These are phyloP conservation scores for Leuciscus idus DNA, from an alignment of 2,113 vertebrate species.

Conservation along the genomic window DNA sequence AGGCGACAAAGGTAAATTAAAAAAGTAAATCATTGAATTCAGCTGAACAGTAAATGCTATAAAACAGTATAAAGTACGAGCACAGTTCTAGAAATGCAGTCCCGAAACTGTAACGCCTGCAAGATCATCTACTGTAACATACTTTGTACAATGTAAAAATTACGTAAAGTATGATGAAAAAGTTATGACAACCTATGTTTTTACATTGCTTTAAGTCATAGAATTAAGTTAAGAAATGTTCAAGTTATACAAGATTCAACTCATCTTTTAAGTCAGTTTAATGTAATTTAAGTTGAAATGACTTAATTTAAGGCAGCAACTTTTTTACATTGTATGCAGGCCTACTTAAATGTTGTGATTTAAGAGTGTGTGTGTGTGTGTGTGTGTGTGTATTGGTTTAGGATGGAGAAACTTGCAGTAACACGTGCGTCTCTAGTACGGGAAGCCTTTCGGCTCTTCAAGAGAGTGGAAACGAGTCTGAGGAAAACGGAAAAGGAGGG, in stretches of 20 bases:
- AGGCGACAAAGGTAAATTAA: no score
- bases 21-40: no score
- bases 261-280: no score
- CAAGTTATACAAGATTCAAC: no score
- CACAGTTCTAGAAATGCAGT: not conserved
- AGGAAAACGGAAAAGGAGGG: not conserved
- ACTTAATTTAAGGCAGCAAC: no score
- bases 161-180: no score
- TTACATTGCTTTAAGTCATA: no score
- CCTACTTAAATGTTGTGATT: not conserved
- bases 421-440: slow-evolving; percentile 37
- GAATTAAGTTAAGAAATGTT: no score
- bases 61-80: not conserved
- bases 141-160: no score
- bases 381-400: slow-evolving; percentile 44
- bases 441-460: not conserved
- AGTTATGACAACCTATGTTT: no score
- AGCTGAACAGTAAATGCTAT: not conserved
- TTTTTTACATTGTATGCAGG: not conserved
- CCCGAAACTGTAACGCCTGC: not conserved
- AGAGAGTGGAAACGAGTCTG: slow-evolving; percentile 36
- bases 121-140: not conserved
- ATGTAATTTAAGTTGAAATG: no score
- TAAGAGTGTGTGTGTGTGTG: not conserved
- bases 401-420: slow-evolving; percentile 55